Evolutionary conservation across 2,888 invertebrate genomes (phyloP).

Genomic region (Lepidochrysops patricia): DNA sequence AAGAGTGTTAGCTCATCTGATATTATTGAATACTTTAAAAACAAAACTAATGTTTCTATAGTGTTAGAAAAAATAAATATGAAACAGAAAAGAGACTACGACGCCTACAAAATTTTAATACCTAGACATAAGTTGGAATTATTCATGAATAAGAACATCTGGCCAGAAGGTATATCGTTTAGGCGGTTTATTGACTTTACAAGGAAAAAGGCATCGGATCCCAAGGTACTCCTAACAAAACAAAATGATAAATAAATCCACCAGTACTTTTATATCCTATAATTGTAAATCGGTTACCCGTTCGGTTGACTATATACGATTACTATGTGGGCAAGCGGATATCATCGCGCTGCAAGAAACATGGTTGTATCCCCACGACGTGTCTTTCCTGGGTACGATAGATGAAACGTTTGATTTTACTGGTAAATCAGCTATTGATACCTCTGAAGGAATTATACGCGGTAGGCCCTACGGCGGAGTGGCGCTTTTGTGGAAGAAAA

Average conservation of each 20-base stretch:
- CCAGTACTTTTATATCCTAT: neutral
- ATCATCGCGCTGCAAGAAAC: neutral
- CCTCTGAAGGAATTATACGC: neutral
- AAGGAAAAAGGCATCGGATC: too few species aligned
- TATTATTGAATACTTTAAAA: neutral
- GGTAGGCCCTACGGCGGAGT: neutral
- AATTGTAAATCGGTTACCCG: neutral
- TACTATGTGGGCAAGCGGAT: neutral
- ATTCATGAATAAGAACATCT: neutral
- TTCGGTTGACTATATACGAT: neutral
- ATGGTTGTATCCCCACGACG: neutral
- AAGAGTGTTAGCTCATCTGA: neutral
- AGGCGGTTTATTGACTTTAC: too few species aligned
- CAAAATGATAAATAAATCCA: neutral
- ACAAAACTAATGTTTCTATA: too few species aligned
- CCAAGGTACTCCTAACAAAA: neutral
- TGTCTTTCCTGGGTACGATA: neutral
- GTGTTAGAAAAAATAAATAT: neutral
- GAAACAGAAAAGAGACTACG: neutral
- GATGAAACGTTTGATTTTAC: neutral
- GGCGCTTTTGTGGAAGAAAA: neutral
- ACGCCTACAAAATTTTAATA: too few species aligned
- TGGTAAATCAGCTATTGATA: neutral
- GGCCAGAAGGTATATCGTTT: too few species aligned
- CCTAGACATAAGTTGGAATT: neutral